A percentile compares a stretch with the other conserved stretches of the same genome.
phyloP scores from a whole-genome alignment of 1,140 invertebrate genomes.

The Apocrypta bakeri region DNA sequence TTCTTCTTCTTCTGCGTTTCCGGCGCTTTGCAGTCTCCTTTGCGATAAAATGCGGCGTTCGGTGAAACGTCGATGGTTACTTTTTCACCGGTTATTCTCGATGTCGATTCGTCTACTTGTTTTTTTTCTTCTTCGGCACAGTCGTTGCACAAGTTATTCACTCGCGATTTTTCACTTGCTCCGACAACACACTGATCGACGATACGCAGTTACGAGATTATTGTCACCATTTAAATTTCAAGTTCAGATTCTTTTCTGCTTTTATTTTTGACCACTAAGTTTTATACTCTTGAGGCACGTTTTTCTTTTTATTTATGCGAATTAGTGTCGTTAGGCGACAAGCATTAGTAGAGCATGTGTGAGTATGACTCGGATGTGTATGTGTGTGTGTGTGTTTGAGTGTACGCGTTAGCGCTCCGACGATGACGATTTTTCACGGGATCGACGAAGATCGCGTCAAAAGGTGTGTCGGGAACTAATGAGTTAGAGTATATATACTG shows the following conservation, averaged over 20 bases:
- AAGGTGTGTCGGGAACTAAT: background rate
- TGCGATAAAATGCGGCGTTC: no score
- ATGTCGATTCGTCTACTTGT: background rate
- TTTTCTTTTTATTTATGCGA: slow-evolving; percentile 18
- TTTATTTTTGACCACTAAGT: background rate
- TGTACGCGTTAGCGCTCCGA: background rate
- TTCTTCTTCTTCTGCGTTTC: background rate
- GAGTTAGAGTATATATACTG: background rate
- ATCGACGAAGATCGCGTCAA: background rate
- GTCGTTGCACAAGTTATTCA: slow-evolving; percentile 31
- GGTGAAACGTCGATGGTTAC: background rate
- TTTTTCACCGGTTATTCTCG: background rate
- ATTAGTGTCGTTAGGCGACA: slow-evolving; percentile 34
- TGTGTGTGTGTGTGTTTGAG: background rate
- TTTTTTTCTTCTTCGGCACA: background rate
- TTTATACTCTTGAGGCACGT: background rate
- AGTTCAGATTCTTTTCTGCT: background rate
- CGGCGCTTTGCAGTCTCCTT: background rate
- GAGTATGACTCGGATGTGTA: background rate
- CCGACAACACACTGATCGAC: slow-evolving; percentile 9
- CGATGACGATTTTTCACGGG: background rate
- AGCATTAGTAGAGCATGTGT: slow-evolving; percentile 43
- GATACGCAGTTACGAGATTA: background rate
- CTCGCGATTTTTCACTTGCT: slow-evolving; percentile 36
- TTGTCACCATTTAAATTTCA: slow-evolving; percentile 1